Evolutionary conservation across 2,888 invertebrate species (phyloP).

Genomic region (Timema cristinae): DNA sequence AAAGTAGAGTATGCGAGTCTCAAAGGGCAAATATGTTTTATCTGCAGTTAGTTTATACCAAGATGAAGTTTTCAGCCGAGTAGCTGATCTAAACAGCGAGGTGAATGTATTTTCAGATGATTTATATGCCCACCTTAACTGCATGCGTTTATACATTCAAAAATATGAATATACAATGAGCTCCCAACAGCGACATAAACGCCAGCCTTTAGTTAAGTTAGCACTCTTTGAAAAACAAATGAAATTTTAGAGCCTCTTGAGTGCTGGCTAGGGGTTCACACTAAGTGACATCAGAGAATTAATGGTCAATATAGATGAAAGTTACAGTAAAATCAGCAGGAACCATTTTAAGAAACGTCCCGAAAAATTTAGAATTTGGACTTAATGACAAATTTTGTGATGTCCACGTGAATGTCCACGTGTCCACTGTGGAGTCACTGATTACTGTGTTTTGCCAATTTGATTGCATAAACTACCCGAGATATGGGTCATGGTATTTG

Average conservation of each 20-base stretch:
- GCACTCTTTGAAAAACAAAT: too few species aligned
- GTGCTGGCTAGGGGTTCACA: too few species aligned
- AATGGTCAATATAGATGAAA: too few species aligned
- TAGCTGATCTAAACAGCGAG: background rate
- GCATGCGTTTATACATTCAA: background rate
- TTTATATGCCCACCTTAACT: background rate
- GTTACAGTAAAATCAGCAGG: constrained; percentile 7
- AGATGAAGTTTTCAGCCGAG: background rate
- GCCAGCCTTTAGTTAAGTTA: too few species aligned
- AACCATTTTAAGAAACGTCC: background rate
- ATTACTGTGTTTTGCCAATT: constrained; percentile 7
- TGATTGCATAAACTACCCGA: background rate
- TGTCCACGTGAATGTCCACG: too few species aligned
- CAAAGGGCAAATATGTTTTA: background rate
- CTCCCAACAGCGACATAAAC: too few species aligned
- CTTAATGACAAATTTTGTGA: background rate
- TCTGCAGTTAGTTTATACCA: background rate
- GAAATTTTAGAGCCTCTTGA: too few species aligned
- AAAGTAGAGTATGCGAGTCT: background rate
- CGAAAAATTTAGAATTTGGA: background rate
- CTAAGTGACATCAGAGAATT: too few species aligned
- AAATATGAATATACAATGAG: background rate
- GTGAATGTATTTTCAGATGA: background rate
- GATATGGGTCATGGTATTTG: constrained; percentile 6
- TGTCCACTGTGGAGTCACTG: background rate